Evolutionary conservation across 2,113 vertebrate genomes (phyloP).

Genomic region (Zosterops pallidus): DNA sequence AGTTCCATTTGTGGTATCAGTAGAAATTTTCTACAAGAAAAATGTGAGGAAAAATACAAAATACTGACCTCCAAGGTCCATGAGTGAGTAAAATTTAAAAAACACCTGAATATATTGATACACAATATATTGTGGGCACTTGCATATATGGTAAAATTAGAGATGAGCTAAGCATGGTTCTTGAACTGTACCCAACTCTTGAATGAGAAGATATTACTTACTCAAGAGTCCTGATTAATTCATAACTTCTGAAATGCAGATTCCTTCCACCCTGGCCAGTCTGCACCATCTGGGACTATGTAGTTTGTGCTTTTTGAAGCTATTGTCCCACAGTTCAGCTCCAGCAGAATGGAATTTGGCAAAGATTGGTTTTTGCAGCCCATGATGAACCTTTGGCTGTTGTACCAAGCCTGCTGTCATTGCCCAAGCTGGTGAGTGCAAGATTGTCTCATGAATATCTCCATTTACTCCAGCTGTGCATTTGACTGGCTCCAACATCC

Average conservation of each 20-base stretch:
- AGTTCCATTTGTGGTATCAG: not conserved
- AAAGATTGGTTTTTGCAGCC: not conserved
- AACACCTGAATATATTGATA: not conserved
- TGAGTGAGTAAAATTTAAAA: not conserved
- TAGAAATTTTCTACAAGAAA: not conserved
- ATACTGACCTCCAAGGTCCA: not conserved
- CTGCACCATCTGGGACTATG: not conserved
- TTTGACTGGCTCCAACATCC: not conserved
- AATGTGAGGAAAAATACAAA: not conserved
- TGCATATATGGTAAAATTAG: constrained; percentile 18
- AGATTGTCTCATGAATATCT: not conserved
- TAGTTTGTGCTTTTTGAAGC: not conserved
- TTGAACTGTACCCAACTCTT: not conserved
- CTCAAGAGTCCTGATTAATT: not conserved
- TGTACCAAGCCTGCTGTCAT: not conserved
- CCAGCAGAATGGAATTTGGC: not conserved
- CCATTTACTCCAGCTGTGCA: not conserved
- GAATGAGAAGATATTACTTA: not conserved
- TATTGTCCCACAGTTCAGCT: not conserved
- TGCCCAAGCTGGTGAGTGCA: not conserved
- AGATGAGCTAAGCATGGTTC: constrained; percentile 22
- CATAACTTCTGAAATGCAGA: not conserved
- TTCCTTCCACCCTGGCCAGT: not conserved
- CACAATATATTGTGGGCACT: not conserved
- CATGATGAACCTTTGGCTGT: not conserved